These are phyloP conservation scores for Mus pahari DNA, from an alignment of 2,113 vertebrate genomes.

Conservation along the genomic window DNA sequence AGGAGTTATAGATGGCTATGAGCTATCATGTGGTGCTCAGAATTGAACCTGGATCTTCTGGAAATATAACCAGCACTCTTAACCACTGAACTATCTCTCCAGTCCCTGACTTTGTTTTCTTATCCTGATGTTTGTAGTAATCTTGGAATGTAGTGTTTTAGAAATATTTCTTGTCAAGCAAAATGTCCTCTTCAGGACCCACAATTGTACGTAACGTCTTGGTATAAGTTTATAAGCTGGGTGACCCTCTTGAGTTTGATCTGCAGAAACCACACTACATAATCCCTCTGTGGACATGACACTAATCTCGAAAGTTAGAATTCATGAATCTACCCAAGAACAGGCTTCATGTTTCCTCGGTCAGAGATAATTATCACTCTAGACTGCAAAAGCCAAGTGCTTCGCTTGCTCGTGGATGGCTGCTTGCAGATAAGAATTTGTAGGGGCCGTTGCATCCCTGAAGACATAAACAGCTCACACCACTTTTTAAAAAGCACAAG, in stretches of 20 bases:
- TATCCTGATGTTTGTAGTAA: constrained; percentile 45
- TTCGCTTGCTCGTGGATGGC: constrained; percentile 80
- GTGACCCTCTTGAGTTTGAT: background rate
- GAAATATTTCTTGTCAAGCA: background rate
- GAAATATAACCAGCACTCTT: background rate
- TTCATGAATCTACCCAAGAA: background rate
- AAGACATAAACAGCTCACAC: constrained; percentile 88
- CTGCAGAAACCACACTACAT: background rate
- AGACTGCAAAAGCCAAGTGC: background rate
- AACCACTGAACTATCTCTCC: background rate
- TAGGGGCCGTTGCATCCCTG: constrained; percentile 88
- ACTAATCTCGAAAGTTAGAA: background rate
- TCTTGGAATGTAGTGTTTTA: background rate
- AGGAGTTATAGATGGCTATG: background rate
- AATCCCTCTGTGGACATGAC: background rate
- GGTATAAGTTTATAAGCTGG: background rate
- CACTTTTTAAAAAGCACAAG: constrained; percentile 87
- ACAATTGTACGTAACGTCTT: background rate
- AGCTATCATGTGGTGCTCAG: background rate
- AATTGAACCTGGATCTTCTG: background rate
- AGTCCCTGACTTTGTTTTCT: background rate
- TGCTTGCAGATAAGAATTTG: constrained; percentile 87
- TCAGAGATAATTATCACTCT: background rate
- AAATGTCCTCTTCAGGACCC: background rate
- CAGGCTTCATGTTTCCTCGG: background rate